Evolutionary conservation across 1,140 invertebrate species (phyloP).

Genomic region (Drosophila pseudoobscura): DNA sequence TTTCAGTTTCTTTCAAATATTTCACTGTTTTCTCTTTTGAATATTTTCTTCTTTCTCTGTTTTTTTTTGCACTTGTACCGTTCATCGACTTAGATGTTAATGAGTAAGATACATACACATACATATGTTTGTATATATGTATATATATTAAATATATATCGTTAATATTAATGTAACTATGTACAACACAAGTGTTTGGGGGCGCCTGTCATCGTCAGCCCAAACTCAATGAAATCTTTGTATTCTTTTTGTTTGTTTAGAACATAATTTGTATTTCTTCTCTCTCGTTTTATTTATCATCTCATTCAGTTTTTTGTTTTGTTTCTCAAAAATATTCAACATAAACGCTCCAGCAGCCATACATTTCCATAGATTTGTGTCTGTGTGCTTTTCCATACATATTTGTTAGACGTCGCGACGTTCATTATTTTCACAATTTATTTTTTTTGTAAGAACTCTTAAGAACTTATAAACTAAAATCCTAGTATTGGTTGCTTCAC

Average conservation of each 20-base stretch:
- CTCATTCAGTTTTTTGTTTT: constrained; percentile 23
- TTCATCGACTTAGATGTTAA: constrained; percentile 75
- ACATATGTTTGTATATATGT: constrained; percentile 54
- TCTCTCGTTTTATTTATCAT: constrained; percentile 18
- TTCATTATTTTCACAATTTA: constrained; percentile 54
- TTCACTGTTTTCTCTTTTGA: constrained; percentile 34
- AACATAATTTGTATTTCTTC: constrained; percentile 63
- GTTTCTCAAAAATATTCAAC: constrained; percentile 72
- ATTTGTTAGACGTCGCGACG: not conserved
- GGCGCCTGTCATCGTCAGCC: constrained; percentile 22
- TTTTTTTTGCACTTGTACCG: constrained; percentile 73
- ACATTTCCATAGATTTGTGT: constrained; percentile 49
- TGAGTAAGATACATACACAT: constrained; percentile 66
- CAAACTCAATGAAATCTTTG: constrained; percentile 74
- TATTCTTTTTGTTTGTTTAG: constrained; percentile 55
- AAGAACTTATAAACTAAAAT: constrained; percentile 72
- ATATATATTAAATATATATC: constrained; percentile 73
- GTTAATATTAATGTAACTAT: constrained; percentile 78
- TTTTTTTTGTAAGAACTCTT: constrained; percentile 17
- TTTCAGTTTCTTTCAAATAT: constrained; percentile 35
- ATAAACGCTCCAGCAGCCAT: constrained; percentile 51
- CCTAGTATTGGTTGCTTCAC: constrained; percentile 66
- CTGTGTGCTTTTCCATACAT: constrained; percentile 57
- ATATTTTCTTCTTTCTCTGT: constrained; percentile 32
- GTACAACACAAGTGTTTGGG: constrained; percentile 67